A percentile compares a stretch with the other conserved stretches of the same genome.
Conservation (phyloP, 2,113 vertebrate genomes). For the Diadophis punctatus region DNA sequence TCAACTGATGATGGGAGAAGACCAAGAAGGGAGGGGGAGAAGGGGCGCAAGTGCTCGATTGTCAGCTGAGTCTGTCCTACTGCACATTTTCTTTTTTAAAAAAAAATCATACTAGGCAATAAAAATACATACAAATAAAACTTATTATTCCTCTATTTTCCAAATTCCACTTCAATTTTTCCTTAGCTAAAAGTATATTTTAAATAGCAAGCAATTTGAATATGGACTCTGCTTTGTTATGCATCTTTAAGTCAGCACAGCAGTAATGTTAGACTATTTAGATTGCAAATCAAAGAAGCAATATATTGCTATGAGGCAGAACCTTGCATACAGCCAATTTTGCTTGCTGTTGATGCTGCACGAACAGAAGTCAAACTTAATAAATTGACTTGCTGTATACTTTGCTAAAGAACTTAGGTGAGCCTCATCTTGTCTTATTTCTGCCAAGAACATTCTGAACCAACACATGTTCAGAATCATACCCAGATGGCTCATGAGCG, state of each 20-base stretch:
- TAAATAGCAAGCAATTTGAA: neutral
- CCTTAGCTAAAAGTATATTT: neutral
- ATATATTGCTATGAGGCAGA: neutral
- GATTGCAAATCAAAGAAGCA: neutral
- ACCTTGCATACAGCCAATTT: neutral
- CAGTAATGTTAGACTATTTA: slow-evolving; percentile 1
- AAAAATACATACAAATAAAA: neutral
- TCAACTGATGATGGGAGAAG: neutral
- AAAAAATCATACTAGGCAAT: neutral
- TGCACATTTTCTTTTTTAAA: neutral
- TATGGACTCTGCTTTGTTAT: slow-evolving; percentile 10
- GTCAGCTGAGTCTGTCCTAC: neutral
- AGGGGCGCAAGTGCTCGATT: neutral
- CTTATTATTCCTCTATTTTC: neutral
- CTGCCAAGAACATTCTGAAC: neutral
- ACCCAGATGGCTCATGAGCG: neutral
- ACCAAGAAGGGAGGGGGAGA: neutral
- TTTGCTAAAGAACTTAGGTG: neutral
- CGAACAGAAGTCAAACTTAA: neutral
- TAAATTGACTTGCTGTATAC: neutral
- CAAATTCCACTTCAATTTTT: neutral
- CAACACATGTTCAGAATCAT: neutral
- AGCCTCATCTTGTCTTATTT: neutral
- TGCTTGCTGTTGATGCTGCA: neutral
- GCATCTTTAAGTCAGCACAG: neutral